Evolutionary conservation across 2,888 invertebrate genomes (phyloP), one percentile per base, ranked within the genome.

Genomic region (Trissolcus japonicus): DNA sequence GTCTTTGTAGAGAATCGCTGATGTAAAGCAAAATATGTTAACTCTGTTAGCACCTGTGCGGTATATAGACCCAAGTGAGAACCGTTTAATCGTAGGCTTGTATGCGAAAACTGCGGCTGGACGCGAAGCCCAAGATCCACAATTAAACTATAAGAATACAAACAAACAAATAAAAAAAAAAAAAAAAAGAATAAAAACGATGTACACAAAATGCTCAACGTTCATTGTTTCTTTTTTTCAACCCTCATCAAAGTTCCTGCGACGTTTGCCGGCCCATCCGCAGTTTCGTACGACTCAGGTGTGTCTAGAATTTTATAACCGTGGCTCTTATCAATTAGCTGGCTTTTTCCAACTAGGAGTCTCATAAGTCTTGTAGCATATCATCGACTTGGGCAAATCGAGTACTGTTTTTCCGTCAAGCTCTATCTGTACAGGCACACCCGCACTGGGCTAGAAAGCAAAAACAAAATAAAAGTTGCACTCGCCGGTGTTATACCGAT

Each of bases 401-500:
- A 35, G 35, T 35, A 35, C 2, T 11, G 35, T 35, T 35, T 25
- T 25, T 25, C 4, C 25, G 25, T 25, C 25, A 4, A 25, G 25
- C 25, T 25, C 25, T 25, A 25, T 25, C 25, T 25, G 25, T 25
- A 25, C 25, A 25, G 25, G 25, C 25, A 25, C 55, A 67, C 72
- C 63, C 67, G 72, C 72, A 77, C 76, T 59, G 76, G 71, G 67
- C 78, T 78, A 67, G 66, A 67, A 63, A 19, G 19, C 19, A 19
- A 46, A 67, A 46, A 71, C 78, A 67, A 78, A 57, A 35, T 0
- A 35, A 53, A 35, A 11, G 9, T 35, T 68, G 72, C 72, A 75
- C 74, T n/a, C 66, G 78, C 51, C 63, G 60, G 65, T 62, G 74
- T 66, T 74, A 69, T 78, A 75, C 53, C 65, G 68, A 75, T 75